phyloP scores from a whole-genome alignment of 53 echinoderm and acorn worm species.

The Luidia sarsii region DNA sequence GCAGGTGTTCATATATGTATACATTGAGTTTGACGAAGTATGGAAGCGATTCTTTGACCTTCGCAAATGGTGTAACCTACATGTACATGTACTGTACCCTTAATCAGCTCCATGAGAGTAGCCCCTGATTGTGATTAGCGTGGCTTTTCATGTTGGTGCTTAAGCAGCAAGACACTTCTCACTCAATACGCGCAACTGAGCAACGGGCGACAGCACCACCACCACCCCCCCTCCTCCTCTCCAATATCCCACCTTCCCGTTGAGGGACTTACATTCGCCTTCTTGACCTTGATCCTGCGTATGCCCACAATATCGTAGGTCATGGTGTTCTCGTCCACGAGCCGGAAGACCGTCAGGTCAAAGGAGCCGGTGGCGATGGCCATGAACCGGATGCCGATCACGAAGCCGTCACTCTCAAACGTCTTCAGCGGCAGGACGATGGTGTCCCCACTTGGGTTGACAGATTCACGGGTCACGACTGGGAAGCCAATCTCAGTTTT shows the following conservation, averaged over 20 bases:
- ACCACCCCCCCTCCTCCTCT: neutral
- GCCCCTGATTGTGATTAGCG: too few species aligned
- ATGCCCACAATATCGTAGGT: slow-evolving; percentile 3
- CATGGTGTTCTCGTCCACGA: neutral
- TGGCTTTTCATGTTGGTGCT: too few species aligned
- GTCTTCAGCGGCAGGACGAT: slow-evolving; percentile 12
- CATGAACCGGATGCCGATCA: slow-evolving; percentile 4
- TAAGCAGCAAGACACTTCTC: too few species aligned
- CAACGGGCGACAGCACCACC: neutral
- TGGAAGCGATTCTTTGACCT: too few species aligned
- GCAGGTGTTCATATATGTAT: too few species aligned
- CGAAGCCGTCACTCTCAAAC: slow-evolving; percentile 5
- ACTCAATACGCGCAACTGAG: too few species aligned
- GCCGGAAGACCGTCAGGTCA: slow-evolving; percentile 2
- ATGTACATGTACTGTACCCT: too few species aligned
- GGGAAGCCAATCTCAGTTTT: slow-evolving; percentile 1
- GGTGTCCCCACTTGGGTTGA: slow-evolving; percentile 1
- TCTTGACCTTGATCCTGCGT: slow-evolving; percentile 8
- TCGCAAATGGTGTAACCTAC: too few species aligned
- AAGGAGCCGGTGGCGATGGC: neutral
- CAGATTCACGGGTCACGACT: neutral
- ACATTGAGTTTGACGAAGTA: too few species aligned
- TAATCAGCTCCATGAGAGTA: too few species aligned
- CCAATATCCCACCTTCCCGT: neutral
- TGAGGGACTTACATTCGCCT: neutral